A percentile compares a stretch with the other conserved stretches of the same genome.
These are phyloP conservation scores for Sinotaia quadrata DNA, from an alignment of 2,888 invertebrate species.

Conservation along the genomic window DNA sequence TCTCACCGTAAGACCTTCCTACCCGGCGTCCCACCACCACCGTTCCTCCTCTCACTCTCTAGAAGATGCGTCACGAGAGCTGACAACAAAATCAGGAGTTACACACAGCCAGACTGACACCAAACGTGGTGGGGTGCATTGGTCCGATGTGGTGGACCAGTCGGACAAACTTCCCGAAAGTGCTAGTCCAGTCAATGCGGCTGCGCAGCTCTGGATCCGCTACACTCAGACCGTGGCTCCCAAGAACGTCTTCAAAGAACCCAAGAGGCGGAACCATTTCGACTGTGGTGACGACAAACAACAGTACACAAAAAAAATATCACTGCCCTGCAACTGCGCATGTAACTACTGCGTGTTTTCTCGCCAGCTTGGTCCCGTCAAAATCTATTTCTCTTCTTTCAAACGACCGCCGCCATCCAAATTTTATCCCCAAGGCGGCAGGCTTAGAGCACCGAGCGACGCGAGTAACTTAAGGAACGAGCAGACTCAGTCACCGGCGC, in stretches of 20 bases:
- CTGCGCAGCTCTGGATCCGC: constrained; percentile 19
- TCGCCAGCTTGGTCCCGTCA: constrained; percentile 32
- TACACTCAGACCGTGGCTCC: constrained; percentile 18
- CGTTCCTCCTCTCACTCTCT: not conserved
- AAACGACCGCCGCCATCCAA: too few species aligned
- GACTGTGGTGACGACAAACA: not conserved
- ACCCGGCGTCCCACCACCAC: not conserved
- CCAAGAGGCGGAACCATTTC: not conserved
- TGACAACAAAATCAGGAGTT: not conserved
- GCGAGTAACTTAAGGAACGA: too few species aligned
- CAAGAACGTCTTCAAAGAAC: constrained; percentile 1
- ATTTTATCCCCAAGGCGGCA: too few species aligned
- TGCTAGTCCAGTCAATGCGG: not conserved
- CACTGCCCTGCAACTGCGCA: constrained; percentile 24
- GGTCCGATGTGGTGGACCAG: not conserved
- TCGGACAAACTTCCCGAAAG: not conserved
- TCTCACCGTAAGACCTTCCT: not conserved
- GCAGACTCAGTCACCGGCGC: too few species aligned
- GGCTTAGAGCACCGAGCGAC: too few species aligned
- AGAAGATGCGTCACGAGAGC: not conserved
- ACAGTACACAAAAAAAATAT: constrained; percentile 16
- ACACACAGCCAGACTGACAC: not conserved
- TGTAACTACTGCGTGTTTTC: constrained; percentile 36
- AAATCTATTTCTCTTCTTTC: constrained; percentile 27
- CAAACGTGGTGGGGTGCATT: not conserved